Percentiles rank a stretch among this genome's conserved stretches.
These are phyloP conservation scores for Erebia palarica DNA, from an alignment of 2,888 invertebrate genomes.

Conservation along the genomic window DNA sequence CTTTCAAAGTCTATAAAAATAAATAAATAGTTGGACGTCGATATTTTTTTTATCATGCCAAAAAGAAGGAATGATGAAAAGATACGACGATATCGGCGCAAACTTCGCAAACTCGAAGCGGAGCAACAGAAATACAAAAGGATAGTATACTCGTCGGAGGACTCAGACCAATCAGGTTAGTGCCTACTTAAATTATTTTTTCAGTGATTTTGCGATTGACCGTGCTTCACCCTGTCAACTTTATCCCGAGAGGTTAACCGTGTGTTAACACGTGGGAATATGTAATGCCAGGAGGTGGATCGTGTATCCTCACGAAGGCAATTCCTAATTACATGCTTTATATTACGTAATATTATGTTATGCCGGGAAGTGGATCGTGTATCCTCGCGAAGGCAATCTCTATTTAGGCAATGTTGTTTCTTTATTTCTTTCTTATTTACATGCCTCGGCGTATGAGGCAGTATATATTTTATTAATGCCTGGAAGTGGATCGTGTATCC, in stretches of 20 bases:
- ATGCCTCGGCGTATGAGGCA: neutral
- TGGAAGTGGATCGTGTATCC: slow-evolving; percentile 4
- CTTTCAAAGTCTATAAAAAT: neutral
- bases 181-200: neutral
- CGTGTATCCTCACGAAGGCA: neutral
- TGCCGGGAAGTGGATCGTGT: no score
- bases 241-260: slow-evolving; percentile 4
- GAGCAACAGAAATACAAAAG: neutral
- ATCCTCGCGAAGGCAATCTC: no score
- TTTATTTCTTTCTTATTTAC: neutral
- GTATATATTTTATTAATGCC: neutral
- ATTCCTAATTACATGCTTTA: no score
- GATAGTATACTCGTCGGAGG: neutral
- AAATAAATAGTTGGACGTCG: neutral
- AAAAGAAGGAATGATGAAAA: neutral
- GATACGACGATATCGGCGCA: neutral
- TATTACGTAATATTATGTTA: no score
- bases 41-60: neutral
- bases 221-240: neutral
- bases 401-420: no score
- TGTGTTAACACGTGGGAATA: slow-evolving; percentile 2
- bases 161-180: neutral
- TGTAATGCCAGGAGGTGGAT: neutral
- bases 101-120: neutral
- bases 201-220: neutral